Evolutionary conservation across 1,140 invertebrate species (phyloP).

Genomic region (Aphaenogaster rudis): DNA sequence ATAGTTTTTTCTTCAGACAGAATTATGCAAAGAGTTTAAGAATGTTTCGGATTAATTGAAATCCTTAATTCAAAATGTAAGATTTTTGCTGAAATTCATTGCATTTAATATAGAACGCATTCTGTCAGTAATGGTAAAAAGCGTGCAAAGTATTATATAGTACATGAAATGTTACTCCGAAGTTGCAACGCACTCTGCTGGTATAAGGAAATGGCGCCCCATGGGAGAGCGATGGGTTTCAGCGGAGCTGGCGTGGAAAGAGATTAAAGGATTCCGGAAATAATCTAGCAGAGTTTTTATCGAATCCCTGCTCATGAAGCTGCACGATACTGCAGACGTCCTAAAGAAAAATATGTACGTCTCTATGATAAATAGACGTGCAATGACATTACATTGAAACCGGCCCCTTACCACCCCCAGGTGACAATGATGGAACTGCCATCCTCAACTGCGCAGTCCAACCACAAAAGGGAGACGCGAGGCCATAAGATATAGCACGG

Average conservation of each 20-base stretch:
- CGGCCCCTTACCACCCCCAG: conserved; percentile 38
- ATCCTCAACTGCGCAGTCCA: conserved; percentile 37
- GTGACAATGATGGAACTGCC: conserved; percentile 75
- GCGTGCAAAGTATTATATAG: conserved; percentile 35
- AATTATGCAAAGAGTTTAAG: not conserved
- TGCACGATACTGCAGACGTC: conserved; percentile 52
- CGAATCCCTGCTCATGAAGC: conserved; percentile 54
- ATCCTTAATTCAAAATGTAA: not conserved
- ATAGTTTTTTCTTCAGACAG: not conserved
- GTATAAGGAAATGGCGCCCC: conserved; percentile 49
- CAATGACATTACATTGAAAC: conserved; percentile 69
- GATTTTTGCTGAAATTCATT: not conserved
- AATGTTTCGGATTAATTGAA: not conserved
- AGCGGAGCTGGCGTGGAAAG: conserved; percentile 51
- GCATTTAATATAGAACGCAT: conserved; percentile 1
- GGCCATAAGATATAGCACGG: conserved; percentile 69
- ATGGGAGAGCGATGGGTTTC: conserved; percentile 52
- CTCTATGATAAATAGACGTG: conserved; percentile 72
- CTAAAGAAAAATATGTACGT: conserved; percentile 64
- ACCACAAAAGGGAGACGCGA: conserved; percentile 62
- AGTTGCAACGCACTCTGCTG: conserved; percentile 41
- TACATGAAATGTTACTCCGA: conserved; percentile 57
- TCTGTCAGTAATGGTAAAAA: conserved; percentile 46
- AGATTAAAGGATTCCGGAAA: conserved; percentile 64
- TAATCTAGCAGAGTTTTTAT: conserved; percentile 59